Percentiles rank a stretch among this genome's conserved stretches.
Evolutionary conservation across 2,113 vertebrate genomes (phyloP).

Genomic region (Patagioenas fasciata): DNA sequence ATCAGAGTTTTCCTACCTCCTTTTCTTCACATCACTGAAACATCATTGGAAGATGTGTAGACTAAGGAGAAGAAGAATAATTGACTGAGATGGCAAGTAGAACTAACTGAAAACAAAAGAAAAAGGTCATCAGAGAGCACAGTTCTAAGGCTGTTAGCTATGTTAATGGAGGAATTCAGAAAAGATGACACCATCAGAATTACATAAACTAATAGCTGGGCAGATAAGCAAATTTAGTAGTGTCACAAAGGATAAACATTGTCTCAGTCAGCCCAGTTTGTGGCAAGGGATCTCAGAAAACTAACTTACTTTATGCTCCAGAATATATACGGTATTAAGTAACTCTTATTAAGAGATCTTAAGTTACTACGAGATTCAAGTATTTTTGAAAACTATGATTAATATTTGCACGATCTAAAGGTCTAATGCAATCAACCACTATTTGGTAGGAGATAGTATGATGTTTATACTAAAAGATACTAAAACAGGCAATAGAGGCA

Average conservation of each 20-base stretch:
- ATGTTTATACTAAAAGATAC: background rate
- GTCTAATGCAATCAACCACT: background rate
- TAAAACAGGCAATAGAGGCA: background rate
- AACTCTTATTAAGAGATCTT: background rate
- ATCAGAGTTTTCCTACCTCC: background rate
- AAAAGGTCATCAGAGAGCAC: background rate
- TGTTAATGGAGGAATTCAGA: background rate
- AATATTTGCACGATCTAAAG: background rate
- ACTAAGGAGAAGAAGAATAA: background rate
- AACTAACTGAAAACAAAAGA: background rate
- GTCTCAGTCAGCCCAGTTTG: fast-evolving
- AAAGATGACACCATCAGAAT: background rate
- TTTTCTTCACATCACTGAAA: background rate
- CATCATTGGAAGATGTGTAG: background rate
- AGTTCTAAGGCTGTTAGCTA: background rate
- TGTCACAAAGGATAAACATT: background rate
- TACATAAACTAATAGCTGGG: background rate
- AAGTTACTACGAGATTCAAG: background rate
- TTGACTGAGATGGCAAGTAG: background rate
- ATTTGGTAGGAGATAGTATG: fast-evolving
- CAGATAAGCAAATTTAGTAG: background rate
- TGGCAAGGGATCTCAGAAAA: background rate
- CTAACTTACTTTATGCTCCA: background rate
- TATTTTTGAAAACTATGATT: background rate
- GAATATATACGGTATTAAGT: background rate